phyloP scores from a whole-genome alignment of 2,797 vertebrate genomes.

The Coendou prehensilis region DNA sequence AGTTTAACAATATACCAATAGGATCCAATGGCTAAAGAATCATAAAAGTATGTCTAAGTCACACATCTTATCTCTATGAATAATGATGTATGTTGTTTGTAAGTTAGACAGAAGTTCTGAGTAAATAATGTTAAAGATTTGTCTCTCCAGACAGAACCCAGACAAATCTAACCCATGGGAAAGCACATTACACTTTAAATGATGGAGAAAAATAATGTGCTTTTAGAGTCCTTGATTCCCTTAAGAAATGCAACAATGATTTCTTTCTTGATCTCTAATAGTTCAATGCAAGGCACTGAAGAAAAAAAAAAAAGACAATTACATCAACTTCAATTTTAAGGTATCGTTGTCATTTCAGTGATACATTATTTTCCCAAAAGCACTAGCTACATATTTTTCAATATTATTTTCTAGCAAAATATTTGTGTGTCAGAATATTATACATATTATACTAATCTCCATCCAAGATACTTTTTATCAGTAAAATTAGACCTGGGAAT shows the following conservation, averaged over 20 bases:
- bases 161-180: slow-evolving; percentile 56
- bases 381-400: slow-evolving; percentile 1
- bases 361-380: slow-evolving; percentile 45
- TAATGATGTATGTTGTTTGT: slow-evolving; percentile 11
- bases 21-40: slow-evolving; percentile 45
- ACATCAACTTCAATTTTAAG: slow-evolving; percentile 39
- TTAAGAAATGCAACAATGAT: slow-evolving; percentile 48
- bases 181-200: slow-evolving; percentile 15
- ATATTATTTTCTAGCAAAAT: neutral
- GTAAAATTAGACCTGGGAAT: slow-evolving; percentile 37
- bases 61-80: slow-evolving; percentile 25
- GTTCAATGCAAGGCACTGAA: neutral
- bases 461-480: neutral
- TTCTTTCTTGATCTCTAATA: slow-evolving; percentile 17
- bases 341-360: neutral
- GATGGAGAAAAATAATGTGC: slow-evolving; percentile 26
- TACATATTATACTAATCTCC: neutral
- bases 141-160: slow-evolving; percentile 45
- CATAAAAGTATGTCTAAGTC: slow-evolving; percentile 32
- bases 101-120: slow-evolving; percentile 28
- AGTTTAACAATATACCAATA: neutral
- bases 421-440: neutral
- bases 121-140: slow-evolving; percentile 68
- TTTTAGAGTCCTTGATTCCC: slow-evolving; percentile 34
- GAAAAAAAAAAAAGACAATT: slow-evolving; percentile 50